A percentile compares a stretch with the other conserved stretches of the same genome.
Conservation (phyloP, 2,888 invertebrate genomes). For the Apodemia hepburni region DNA sequence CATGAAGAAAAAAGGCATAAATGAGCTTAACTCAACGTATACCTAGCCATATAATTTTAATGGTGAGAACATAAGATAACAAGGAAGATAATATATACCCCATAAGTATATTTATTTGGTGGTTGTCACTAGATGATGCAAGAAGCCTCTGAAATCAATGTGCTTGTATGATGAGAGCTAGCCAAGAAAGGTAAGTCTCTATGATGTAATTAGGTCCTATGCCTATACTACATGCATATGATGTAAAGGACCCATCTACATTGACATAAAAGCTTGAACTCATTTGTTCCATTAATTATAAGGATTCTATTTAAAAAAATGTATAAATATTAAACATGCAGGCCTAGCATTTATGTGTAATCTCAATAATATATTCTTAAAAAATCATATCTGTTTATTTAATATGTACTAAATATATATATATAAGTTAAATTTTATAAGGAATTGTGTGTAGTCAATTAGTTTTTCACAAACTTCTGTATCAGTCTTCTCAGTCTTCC, state of each 20-base stretch:
- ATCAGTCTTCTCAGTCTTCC: conserved; percentile 9
- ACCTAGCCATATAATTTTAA: too few species aligned
- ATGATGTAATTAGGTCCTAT: background rate
- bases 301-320: too few species aligned
- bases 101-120: too few species aligned
- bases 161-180: too few species aligned
- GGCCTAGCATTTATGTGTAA: background rate
- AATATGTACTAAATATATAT: conserved; percentile 33
- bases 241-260: background rate
- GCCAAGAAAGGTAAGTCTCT: too few species aligned
- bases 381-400: background rate
- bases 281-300: too few species aligned
- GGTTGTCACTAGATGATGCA: too few species aligned
- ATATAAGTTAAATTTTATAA: conserved; percentile 22
- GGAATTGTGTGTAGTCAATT: conserved; percentile 48
- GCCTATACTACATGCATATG: background rate
- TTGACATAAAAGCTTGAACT: background rate
- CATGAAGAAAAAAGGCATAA: too few species aligned
- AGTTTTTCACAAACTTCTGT: conserved; percentile 23
- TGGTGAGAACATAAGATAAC: too few species aligned
- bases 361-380: background rate
- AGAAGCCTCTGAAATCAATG: too few species aligned
- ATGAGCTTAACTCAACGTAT: too few species aligned
- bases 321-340: background rate
- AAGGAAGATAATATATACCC: too few species aligned